A percentile compares a stretch with the other conserved stretches of the same genome.
These are phyloP conservation scores for Melanchra persicariae DNA, from an alignment of 2,888 invertebrate species.

Conservation along the genomic window DNA sequence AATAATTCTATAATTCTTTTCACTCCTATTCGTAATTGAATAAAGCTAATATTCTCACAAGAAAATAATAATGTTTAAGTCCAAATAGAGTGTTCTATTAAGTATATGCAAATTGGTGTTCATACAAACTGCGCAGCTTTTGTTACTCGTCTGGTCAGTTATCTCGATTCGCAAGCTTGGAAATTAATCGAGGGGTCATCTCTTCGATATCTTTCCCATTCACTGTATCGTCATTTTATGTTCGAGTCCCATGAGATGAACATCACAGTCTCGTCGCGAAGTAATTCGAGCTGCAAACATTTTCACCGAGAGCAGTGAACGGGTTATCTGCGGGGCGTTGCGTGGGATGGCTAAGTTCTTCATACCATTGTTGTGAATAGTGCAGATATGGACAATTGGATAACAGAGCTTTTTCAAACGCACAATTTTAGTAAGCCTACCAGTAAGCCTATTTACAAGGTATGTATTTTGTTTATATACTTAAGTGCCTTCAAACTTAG, in stretches of 20 bases:
- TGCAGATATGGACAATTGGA: constrained; percentile 87
- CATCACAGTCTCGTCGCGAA: constrained; percentile 67
- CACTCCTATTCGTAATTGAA: constrained; percentile 54
- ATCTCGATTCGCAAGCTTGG: constrained; percentile 86
- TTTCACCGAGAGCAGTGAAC: constrained; percentile 21
- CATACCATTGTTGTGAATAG: constrained; percentile 6
- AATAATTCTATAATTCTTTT: constrained; percentile 58
- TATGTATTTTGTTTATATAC: constrained; percentile 64
- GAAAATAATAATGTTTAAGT: constrained; percentile 66
- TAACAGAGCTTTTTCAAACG: constrained; percentile 87
- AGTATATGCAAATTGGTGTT: constrained; percentile 83
- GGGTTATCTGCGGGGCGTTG: constrained; percentile 10
- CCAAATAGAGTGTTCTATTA: constrained; percentile 61
- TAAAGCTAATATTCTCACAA: constrained; percentile 75
- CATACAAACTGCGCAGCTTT: constrained; percentile 71
- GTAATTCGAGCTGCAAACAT: constrained; percentile 19
- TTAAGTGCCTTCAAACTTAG: not conserved
- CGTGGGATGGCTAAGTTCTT: constrained; percentile 13
- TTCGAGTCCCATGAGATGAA: constrained; percentile 82
- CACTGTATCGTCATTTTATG: constrained; percentile 81
- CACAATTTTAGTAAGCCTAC: constrained; percentile 80
- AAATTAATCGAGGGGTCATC: constrained; percentile 85
- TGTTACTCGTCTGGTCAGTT: constrained; percentile 83
- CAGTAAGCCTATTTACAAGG: constrained; percentile 72
- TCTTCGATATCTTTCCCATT: constrained; percentile 83